These are phyloP conservation scores for Conger conger DNA, from an alignment of 2,113 vertebrate genomes.

Conservation along the genomic window DNA sequence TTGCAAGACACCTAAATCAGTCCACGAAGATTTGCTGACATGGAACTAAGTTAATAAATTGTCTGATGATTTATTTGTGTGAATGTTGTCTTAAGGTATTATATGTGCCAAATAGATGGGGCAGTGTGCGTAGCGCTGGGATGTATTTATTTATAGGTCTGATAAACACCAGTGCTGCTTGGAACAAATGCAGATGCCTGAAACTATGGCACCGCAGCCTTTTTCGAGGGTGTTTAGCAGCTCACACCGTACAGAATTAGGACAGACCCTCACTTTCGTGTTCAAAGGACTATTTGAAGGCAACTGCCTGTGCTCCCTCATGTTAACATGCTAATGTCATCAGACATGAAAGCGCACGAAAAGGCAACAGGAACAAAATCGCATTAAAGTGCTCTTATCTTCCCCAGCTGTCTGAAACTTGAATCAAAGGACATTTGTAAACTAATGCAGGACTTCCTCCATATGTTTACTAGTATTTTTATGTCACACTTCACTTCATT, in stretches of 20 bases:
- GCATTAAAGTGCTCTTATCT: neutral
- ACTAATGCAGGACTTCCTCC: neutral
- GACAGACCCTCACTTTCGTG: neutral
- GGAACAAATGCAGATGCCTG: neutral
- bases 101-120: neutral
- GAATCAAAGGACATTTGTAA: neutral
- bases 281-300: neutral
- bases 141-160: slow-evolving; percentile 11
- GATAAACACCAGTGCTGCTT: slow-evolving; percentile 2
- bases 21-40: neutral
- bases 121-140: neutral
- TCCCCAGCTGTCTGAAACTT: neutral
- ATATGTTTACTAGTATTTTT: neutral
- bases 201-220: neutral
- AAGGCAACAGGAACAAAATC: neutral
- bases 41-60: neutral
- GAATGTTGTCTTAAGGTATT: neutral
- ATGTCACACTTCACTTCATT: neutral
- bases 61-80: too few species aligned
- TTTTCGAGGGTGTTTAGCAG: neutral
- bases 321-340: neutral
- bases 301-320: neutral
- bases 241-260: neutral
- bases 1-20: neutral
- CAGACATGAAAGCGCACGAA: neutral